Conservation (phyloP, 2,113 vertebrate species). For the Lepisosteus oculatus region DNA sequence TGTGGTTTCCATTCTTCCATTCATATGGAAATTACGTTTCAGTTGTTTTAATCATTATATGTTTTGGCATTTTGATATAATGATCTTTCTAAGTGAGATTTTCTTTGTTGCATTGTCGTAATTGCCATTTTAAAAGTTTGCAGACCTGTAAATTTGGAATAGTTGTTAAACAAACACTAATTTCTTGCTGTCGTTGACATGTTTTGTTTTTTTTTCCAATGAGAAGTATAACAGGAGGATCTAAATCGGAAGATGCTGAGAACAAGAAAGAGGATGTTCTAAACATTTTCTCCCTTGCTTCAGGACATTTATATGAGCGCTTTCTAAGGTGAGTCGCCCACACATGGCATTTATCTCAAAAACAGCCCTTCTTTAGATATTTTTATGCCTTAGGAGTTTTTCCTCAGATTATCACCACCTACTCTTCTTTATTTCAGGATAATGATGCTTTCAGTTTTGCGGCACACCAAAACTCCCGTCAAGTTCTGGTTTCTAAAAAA, state of each 20-base stretch:
- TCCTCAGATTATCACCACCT: constrained; percentile 21
- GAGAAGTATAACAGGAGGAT: constrained; percentile 75
- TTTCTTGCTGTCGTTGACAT: background rate
- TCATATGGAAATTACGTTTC: too few relatives aligned
- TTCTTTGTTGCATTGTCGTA: too few relatives aligned
- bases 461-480: constrained; percentile 86
- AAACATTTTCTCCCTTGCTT: constrained; percentile 96
- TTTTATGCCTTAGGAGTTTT: constrained; percentile 4
- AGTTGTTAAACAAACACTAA: too few relatives aligned
- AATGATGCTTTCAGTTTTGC: constrained; percentile 96
- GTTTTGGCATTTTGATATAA: too few relatives aligned
- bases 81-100: too few relatives aligned
- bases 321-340: constrained; percentile 80
- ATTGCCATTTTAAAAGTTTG: too few relatives aligned
- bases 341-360: background rate
- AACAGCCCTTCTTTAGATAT: background rate
- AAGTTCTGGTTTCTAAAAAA: constrained; percentile 99
- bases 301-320: constrained; percentile 93
- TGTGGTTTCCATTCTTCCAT: too few relatives aligned
- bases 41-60: too few relatives aligned
- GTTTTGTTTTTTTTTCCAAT: constrained; percentile 24
- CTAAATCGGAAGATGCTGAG: constrained; percentile 55
- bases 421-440: constrained; percentile 70
- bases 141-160: too few relatives aligned
- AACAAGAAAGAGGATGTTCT: constrained; percentile 75